Evolutionary conservation across 2,797 vertebrate species (phyloP).

Genomic region (Labroides dimidiatus): DNA sequence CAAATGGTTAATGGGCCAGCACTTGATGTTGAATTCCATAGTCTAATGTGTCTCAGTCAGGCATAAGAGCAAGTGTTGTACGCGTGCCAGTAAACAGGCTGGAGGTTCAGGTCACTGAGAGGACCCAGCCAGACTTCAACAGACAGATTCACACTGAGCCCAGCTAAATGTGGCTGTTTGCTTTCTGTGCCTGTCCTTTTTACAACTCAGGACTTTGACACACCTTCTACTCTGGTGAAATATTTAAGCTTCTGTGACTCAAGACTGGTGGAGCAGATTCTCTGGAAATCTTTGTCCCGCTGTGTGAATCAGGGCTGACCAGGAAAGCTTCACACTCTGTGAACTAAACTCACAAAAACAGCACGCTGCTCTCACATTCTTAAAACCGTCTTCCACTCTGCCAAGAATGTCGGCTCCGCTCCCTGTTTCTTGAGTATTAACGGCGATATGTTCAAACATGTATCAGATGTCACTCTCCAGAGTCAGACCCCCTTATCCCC

Average conservation of each 20-base stretch:
- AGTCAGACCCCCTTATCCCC: constrained; percentile 70
- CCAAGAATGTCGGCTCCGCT: constrained; percentile 67
- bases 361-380: constrained; percentile 31
- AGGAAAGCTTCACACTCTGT: constrained; percentile 46
- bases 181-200: constrained; percentile 33
- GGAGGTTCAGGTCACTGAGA: constrained; percentile 80
- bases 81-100: constrained; percentile 70
- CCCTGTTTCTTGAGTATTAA: constrained; percentile 71
- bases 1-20: constrained; percentile 79
- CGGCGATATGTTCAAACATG: constrained; percentile 78
- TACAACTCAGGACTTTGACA: not conserved
- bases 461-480: constrained; percentile 79
- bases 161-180: constrained; percentile 24
- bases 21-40: constrained; percentile 83
- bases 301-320: constrained; percentile 46
- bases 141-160: constrained; percentile 45
- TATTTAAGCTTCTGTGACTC: constrained; percentile 10
- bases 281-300: constrained; percentile 45
- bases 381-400: constrained; percentile 53
- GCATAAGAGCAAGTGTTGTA: constrained; percentile 77
- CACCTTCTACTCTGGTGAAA: constrained; percentile 15
- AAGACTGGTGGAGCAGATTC: constrained; percentile 28
- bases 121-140: constrained; percentile 67
- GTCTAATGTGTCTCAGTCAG: constrained; percentile 82
- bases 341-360: constrained; percentile 38